Percentiles rank a stretch among this genome's conserved stretches.
These are phyloP conservation scores for Discoglossus pictus DNA, from an alignment of 2,797 vertebrate species.

Conservation along the genomic window DNA sequence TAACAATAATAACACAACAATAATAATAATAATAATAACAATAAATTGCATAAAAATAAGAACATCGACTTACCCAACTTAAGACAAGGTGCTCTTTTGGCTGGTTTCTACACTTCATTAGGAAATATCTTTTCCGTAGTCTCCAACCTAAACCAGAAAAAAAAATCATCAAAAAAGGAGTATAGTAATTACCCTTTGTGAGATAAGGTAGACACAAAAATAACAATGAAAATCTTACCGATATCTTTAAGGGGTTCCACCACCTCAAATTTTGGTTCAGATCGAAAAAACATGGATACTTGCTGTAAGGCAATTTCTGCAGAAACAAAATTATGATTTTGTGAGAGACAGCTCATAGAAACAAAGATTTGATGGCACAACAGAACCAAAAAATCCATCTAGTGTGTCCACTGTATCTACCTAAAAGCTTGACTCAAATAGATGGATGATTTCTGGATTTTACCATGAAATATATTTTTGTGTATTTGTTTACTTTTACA, in stretches of 20 bases:
- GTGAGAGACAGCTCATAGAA: not conserved
- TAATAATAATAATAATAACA: too few relatives aligned
- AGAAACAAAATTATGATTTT: constrained; percentile 17
- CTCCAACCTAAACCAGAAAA: constrained; percentile 82
- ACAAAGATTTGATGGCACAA: too few relatives aligned
- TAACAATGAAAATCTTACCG: constrained; percentile 78
- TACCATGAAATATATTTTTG: too few relatives aligned
- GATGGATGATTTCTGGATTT: too few relatives aligned
- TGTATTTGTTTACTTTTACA: too few relatives aligned
- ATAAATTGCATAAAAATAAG: not conserved
- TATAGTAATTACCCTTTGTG: too few relatives aligned
- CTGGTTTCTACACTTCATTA: constrained; percentile 93
- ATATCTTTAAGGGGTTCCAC: constrained; percentile 93
- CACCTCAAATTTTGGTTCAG: constrained; percentile 94
- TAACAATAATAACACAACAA: too few relatives aligned
- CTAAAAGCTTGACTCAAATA: too few relatives aligned
- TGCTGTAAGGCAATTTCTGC: constrained; percentile 96
- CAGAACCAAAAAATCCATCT: too few relatives aligned
- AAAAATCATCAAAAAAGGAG: too few relatives aligned
- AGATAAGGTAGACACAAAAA: not conserved
- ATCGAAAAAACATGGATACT: constrained; percentile 98
- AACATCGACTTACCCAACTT: constrained; percentile 84
- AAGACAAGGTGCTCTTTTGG: constrained; percentile 89
- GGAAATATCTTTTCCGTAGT: constrained; percentile 93
- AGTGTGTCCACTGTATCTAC: too few relatives aligned